A percentile compares a stretch with the other conserved stretches of the same genome.
These are phyloP conservation scores for Salvator merianae DNA, from an alignment of 2,113 vertebrate genomes.

Conservation along the genomic window DNA sequence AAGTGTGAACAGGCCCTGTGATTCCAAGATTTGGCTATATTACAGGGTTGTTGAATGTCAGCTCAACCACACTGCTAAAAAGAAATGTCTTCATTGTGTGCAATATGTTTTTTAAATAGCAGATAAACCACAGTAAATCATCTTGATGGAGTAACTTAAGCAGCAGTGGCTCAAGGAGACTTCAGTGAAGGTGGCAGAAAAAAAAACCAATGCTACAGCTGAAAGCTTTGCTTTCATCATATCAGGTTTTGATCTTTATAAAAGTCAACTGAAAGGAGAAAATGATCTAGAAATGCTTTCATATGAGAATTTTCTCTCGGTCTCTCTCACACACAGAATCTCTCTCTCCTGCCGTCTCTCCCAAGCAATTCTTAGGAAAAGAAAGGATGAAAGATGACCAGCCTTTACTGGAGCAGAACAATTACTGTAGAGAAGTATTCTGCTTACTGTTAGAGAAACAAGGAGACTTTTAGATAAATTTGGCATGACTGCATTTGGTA, in stretches of 20 bases:
- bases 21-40: no score
- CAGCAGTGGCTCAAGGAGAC: no score
- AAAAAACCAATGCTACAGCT: no score
- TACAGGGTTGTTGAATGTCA: not conserved
- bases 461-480: not conserved
- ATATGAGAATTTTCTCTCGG: not conserved
- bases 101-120: no score
- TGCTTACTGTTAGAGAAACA: no score
- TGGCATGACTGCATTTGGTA: not conserved
- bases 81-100: no score
- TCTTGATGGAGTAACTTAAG: no score
- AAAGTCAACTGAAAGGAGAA: not conserved
- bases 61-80: no score
- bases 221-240: not conserved
- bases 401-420: not conserved
- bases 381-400: not conserved
- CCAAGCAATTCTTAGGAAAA: not conserved
- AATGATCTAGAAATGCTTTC: not conserved
- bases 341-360: no score
- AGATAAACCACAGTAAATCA: no score
- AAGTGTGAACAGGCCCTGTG: no score
- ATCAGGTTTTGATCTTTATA: not conserved
- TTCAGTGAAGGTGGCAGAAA: no score
- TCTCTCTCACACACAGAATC: not conserved
- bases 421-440: not conserved